Conservation (phyloP, 2,797 vertebrate species). For the Pangasius sanitwongsei region DNA sequence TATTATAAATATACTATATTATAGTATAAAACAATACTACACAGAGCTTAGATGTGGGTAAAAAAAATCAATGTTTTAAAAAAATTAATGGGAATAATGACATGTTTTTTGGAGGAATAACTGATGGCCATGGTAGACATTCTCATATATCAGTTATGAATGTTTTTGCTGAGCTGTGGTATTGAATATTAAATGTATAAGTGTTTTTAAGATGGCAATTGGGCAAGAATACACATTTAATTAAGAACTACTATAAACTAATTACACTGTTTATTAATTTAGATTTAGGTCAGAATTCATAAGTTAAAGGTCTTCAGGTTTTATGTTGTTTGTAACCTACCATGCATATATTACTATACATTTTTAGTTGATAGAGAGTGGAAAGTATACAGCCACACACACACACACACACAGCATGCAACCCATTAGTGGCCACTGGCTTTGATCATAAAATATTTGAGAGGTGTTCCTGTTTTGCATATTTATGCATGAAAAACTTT, state of each 20-base stretch:
- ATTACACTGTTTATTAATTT: background rate
- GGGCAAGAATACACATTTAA: background rate
- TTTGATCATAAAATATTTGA: conserved; percentile 53
- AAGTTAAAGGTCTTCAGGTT: background rate
- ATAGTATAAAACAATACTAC: too few relatives aligned
- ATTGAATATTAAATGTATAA: background rate
- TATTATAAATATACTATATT: too few relatives aligned
- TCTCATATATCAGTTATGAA: background rate
- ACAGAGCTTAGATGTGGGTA: background rate
- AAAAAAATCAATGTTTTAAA: background rate
- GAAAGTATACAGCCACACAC: background rate
- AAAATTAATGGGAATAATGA: background rate
- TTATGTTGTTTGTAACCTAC: conserved; percentile 1
- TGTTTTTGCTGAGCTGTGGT: background rate
- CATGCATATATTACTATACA: conserved; percentile 14
- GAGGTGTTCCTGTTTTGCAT: conserved; percentile 47
- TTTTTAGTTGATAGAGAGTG: conserved; percentile 11
- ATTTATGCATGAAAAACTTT: conserved; percentile 51
- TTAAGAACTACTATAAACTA: background rate
- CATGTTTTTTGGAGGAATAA: background rate
- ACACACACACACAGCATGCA: conserved; percentile 19
- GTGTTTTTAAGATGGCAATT: background rate
- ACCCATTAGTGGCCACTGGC: conserved; percentile 47
- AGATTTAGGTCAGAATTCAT: background rate
- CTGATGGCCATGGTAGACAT: background rate